Evolutionary conservation across 2,888 invertebrate genomes (phyloP), one percentile per base, ranked within the genome.

Genomic region (Mythimna impura): DNA sequence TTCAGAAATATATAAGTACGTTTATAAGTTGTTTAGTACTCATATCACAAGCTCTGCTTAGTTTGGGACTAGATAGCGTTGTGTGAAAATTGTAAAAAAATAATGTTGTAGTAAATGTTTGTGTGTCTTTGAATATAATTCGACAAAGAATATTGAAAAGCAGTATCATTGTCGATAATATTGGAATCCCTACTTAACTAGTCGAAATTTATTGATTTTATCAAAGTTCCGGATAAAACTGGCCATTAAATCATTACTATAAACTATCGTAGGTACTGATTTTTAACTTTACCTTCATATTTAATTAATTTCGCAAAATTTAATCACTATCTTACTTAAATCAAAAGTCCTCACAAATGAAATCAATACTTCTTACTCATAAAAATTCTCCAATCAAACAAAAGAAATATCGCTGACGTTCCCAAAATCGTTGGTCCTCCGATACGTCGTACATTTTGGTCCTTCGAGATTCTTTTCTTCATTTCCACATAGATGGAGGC

Each of bases 401-500:
- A 81, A 81, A 71, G 57, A 67, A 80, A 78, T 71, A 74, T 74
- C 47, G 62, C 65, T 73, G 63, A 73, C 54, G 7, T 9, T 20
- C 10, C 61, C 64, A 63, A 73, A 63, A 47, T 60, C 25, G 8
- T 58, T 73, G 60, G 71, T 22, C 71, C 68, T 64, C 78, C 63
- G 60, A 66, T 63, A 50, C 63, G 30, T 54, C 22, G 17, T 66
- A 64, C 64, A 40, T 60, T 47, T 69, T 61, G 64, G 66, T 76
- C 62, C 72, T 76, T 79, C 55, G 62, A 73, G 78, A 76, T 71
- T 73, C 65, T 72, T 66, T 61, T 73, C 75, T 77, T 83, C 85
- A 85, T 86, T 86, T 80, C 72, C 86, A 86, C 81, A 73, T 71
- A 81, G 68, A 86, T 86, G 71, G 70, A 17, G 63, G 50, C 54